phyloP scores from a whole-genome alignment of 1,140 invertebrate genomes.

The Polypedilum vanderplanki region DNA sequence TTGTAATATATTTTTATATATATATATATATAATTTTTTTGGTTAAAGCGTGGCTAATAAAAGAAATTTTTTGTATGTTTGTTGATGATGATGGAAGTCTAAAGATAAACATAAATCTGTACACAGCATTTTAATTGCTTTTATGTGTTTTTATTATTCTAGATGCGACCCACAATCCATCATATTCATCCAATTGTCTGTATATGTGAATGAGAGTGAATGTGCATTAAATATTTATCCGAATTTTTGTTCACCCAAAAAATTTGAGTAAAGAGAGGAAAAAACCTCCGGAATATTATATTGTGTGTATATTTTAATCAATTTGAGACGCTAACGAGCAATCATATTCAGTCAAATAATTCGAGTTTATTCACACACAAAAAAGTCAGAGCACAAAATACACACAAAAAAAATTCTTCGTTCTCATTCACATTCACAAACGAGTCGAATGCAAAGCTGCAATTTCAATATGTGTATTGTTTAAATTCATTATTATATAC shows the following conservation, averaged over 20 bases:
- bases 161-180: conserved; percentile 7
- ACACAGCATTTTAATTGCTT: conserved; percentile 8
- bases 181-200: background rate
- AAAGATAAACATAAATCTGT: background rate
- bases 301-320: background rate
- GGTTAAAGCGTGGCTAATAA: background rate
- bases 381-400: background rate
- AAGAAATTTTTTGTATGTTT: too few species aligned
- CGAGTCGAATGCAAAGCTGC: conserved; percentile 1
- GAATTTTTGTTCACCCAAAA: background rate
- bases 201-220: background rate
- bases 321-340: conserved; percentile 4
- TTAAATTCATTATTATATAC: background rate
- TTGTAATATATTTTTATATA: too few species aligned
- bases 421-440: background rate
- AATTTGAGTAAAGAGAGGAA: background rate
- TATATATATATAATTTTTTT: too few species aligned
- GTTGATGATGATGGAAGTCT: background rate
- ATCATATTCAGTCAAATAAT: background rate
- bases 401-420: background rate
- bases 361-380: background rate
- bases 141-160: conserved; percentile 1
- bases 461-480: background rate
- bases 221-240: background rate
- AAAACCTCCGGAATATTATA: background rate